phyloP scores from a whole-genome alignment of 2,113 vertebrate species.

The Apodemus speciosus region DNA sequence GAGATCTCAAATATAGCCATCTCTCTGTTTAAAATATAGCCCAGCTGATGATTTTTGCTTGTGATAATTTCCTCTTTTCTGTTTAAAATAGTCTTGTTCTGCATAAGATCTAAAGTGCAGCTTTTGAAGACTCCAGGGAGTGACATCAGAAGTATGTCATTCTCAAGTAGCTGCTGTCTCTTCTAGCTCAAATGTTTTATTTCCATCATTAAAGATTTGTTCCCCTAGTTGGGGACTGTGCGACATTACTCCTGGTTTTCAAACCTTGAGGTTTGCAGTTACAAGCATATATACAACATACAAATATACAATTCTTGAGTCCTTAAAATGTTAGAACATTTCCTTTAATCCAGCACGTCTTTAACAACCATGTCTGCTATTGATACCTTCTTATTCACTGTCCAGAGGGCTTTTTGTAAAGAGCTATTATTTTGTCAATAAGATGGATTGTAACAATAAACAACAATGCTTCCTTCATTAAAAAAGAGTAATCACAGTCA shows the following conservation, averaged over 20 bases:
- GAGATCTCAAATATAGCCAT: conserved; percentile 28
- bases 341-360: neutral
- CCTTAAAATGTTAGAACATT: neutral
- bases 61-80: neutral
- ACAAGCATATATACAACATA: neutral
- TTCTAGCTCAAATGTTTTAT: neutral
- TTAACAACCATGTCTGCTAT: neutral
- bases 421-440: neutral
- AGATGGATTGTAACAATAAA: conserved; percentile 8
- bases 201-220: conserved; percentile 34
- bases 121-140: neutral
- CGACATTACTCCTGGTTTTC: neutral
- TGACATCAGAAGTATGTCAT: neutral
- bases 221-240: neutral
- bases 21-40: neutral
- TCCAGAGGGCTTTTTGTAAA: conserved; percentile 19
- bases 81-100: conserved; percentile 35
- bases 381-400: neutral
- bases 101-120: neutral
- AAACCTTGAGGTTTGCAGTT: neutral
- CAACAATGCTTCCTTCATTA: neutral
- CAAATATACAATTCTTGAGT: neutral
- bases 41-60: neutral
- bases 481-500: conserved; percentile 34
- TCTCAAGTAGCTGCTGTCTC: neutral